phyloP scores from a whole-genome alignment of 2,888 invertebrate species.

The Choristoneura rosaceana region DNA sequence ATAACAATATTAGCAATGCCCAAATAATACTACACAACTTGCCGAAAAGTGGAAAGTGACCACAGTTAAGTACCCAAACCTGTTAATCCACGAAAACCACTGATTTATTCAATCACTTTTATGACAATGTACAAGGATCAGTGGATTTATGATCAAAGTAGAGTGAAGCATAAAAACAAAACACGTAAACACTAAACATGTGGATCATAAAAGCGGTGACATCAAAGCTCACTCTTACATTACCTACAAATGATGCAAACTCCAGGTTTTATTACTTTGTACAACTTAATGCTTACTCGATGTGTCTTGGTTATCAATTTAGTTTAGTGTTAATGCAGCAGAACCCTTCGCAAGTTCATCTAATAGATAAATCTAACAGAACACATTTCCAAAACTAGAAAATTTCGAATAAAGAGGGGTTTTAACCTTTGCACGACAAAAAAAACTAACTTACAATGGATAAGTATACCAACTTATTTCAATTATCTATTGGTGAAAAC shows the following conservation, averaged over 20 bases:
- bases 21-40: not conserved
- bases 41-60: not conserved
- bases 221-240: conserved; percentile 20
- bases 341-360: not conserved
- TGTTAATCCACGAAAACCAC: not conserved
- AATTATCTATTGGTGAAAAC: not conserved
- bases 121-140: not conserved
- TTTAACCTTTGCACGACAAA: too few species aligned
- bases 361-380: too few species aligned
- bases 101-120: not conserved
- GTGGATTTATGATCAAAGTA: conserved; percentile 7
- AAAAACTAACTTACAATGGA: not conserved
- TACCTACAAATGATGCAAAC: not conserved
- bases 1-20: not conserved
- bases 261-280: conserved; percentile 15
- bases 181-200: conserved; percentile 9
- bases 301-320: not conserved
- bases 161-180: conserved; percentile 10
- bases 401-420: too few species aligned
- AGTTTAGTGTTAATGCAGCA: not conserved
- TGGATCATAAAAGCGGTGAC: conserved; percentile 10
- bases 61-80: too few species aligned
- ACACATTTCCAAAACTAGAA: not conserved
- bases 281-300: not conserved
- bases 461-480: not conserved